Evolutionary conservation across 2,113 vertebrate species (phyloP), one percentile per base, ranked within the genome.

Genomic region (Trogon surrucura): DNA sequence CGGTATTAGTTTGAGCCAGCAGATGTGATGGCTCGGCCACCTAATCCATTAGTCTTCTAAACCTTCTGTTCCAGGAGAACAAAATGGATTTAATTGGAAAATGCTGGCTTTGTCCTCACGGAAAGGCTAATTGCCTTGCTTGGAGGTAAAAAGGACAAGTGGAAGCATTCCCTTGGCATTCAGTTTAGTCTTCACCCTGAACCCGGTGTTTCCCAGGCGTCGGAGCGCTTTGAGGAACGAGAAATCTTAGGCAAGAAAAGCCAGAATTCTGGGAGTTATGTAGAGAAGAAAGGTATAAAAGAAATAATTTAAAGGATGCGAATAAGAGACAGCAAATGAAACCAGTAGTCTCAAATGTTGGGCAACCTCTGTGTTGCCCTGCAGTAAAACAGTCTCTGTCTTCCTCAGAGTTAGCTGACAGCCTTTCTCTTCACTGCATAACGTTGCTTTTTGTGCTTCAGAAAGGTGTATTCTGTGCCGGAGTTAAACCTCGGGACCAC

Each of bases 371-470:
- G 9, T 3, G 3, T 29, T 4, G 7, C 32, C 20, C 36, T 36
- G 18, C 11, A 34, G 57, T 11, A 6, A 21, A 47, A 25, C 17
- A 8, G 47, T 20, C 47, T 20, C 48, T 19, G 5, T 57, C 51
- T n/a, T 29, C 21, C 16, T 13, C 4, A 4, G 41, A 41, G 41
- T 45, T 36, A 11, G 3, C 9, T 36, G 17, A 10, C 26, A 38
- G 0, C 38, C 41, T 48, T n/a, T 1, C 53, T 60, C 34, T 12
- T 0, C 8, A 19, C 9, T 20, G 2, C 3, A 1, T 2, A 1
- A 14, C 1, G 0, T 9, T 3, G 19, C 2, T 23, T 16, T 50
- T n/a, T 16, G 4, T 32, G 34, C 9, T 75, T 30, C 22, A 38
- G 38, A 53, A 45, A 30, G 50, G 34, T 0, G 0, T 2, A 0